Base-by-base conservation (phyloP, 2,113 vertebrate genomes). In the Delphinus delphis region DNA sequence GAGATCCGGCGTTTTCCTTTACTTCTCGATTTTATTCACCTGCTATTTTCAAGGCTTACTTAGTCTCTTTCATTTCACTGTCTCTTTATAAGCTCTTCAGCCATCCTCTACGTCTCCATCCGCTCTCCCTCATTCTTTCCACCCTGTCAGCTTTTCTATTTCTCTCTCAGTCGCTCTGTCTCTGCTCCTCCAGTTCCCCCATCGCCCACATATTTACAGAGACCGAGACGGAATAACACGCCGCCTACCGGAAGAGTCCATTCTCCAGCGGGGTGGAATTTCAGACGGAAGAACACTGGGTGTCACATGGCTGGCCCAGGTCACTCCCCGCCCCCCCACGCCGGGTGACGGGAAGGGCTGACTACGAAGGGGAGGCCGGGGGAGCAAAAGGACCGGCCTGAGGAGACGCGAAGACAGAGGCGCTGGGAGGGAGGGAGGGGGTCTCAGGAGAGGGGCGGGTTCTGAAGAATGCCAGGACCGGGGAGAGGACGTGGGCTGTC, bases 391-490 rank as follows among this genome's bases (percentile, higher is more conserved):
- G 15, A 17, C 53, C 47, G 31, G 18, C 33, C 11, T 13, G 20
- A 23, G 74, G 17, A 53, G 50, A 55, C 20, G 31, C 50, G 33
- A 80, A 11, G 33, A n/a, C 50, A 8, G 50, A 6, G 6, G n/a
- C 12, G 73, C 41, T 2, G 13, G 36, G 11, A 38, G 21, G 74
- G 31, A n/a, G 50, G 33, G 50, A 63, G 26, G 62, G 26, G 26
- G 20, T 58, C 77, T 58, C 50, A 36, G 33, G 77, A 55, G 7
- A 21, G 33, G 76, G 50, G 33, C 31, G 33, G 50, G 77, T 12
- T 80, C 47, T n/a, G 20, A 12, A 1, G 77, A 58, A 36, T 0
- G 3, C 50, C 6, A 8, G 33, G 20, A 9, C 33, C 50, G 1
- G 20, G 50, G 50, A 25, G 21, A 25, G 33, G 33, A 8, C 50